Percentiles rank a stretch among this genome's conserved stretches.
phyloP scores from a whole-genome alignment of 2,797 vertebrate genomes.

The Chrosomus eos region DNA sequence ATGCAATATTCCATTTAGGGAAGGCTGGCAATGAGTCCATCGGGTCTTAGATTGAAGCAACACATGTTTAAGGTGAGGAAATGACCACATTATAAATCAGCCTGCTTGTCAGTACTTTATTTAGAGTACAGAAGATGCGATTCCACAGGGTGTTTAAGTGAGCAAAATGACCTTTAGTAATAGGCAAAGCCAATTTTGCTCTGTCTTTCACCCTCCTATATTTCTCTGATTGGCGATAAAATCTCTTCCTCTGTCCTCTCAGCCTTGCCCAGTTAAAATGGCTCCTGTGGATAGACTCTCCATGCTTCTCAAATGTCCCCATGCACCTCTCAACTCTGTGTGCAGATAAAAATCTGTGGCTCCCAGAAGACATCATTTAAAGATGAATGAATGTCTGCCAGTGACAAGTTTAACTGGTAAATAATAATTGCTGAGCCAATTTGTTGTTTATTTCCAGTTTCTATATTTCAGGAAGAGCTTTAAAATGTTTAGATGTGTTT shows the following conservation, averaged over 20 bases:
- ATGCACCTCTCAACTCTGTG: neutral
- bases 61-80: constrained; percentile 51
- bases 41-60: constrained; percentile 1
- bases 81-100: constrained; percentile 36
- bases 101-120: constrained; percentile 54
- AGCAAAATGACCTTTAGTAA: constrained; percentile 37
- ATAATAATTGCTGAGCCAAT: constrained; percentile 7
- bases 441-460: neutral
- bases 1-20: neutral
- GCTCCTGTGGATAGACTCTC: constrained; percentile 16
- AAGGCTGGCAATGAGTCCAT: constrained; percentile 25
- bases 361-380: constrained; percentile 4
- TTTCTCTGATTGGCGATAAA: constrained; percentile 46
- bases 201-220: constrained; percentile 29
- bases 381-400: constrained; percentile 7
- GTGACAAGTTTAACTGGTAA: neutral
- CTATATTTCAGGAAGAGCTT: neutral
- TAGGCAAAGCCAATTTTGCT: constrained; percentile 33
- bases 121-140: constrained; percentile 35
- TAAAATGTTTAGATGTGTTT: neutral
- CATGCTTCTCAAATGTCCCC: constrained; percentile 10
- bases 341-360: neutral
- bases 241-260: constrained; percentile 27
- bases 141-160: constrained; percentile 41
- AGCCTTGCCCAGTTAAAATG: constrained; percentile 33